Base-by-base conservation (phyloP, 2,113 vertebrate genomes). In the Saiga tatarica region DNA sequence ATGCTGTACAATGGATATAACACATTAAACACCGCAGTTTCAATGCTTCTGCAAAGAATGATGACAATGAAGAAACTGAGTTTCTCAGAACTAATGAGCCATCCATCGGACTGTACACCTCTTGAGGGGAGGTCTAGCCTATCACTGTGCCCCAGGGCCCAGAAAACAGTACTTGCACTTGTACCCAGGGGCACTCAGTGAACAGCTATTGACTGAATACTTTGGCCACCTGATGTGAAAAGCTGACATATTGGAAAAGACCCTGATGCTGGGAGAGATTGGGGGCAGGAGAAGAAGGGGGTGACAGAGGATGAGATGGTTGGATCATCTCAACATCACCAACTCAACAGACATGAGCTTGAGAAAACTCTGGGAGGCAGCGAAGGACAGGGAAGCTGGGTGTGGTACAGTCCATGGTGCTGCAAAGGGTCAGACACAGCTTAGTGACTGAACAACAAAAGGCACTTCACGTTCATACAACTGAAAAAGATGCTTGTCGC, bases 101-200 rank as follows among this genome's bases (percentile, higher is more conserved):
- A 12, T 3, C 26, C 1, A 0, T 0, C 4, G 33, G 45, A 21
- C 4, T 0, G 9, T 12, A 13, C 0, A 0, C 7, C 26, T n/a
- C 6, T 8, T 4, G 74, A 60, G 6, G 25, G n/a, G 17, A 16
- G 30, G 71, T 3, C 10, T 9, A 36, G 26, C 21, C 13, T 14
- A 1, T 13, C 6, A 5, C 36, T 11, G 28, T 9, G 6, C 19
- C 25, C 47, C 50, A 13, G 26, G 1, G 71, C 23, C 13, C 26
- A 83, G 13, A 12, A 7, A 83, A 52, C 30, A 55, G 64, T 4
- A 1, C 14, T 19, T 14, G 9, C 6, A 1, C 47, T 11, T 7
- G 39, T 33, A 23, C 19, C 47, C 19, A 81, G 10, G 11, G 16
- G 26, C 21, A 26, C 9, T n/a, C 55, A 39, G 16, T 19, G 30